Conservation (phyloP, 2,113 vertebrate genomes). For the Oriolus oriolus region DNA sequence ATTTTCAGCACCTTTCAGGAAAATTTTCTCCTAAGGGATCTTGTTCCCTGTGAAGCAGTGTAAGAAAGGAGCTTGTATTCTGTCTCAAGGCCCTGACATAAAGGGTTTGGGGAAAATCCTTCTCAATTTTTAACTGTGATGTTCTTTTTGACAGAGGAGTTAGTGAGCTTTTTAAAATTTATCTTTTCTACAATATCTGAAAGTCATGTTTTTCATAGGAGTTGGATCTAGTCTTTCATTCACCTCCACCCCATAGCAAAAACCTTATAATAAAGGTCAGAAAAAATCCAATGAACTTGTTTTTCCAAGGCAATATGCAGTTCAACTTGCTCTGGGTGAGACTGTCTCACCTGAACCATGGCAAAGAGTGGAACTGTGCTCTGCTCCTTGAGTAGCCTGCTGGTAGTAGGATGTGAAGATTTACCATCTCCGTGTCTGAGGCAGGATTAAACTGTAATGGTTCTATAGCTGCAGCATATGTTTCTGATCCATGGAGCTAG, state of each 20-base stretch:
- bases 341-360: not conserved
- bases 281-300: not conserved
- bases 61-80: not conserved
- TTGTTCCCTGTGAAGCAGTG: not conserved
- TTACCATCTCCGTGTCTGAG: not conserved
- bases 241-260: not conserved
- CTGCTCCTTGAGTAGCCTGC: not conserved
- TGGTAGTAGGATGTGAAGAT: not conserved
- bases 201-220: accelerated
- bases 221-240: not conserved
- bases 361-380: not conserved
- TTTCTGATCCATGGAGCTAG: conserved; percentile 9
- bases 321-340: not conserved
- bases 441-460: not conserved
- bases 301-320: not conserved
- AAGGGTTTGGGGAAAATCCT: not conserved
- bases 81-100: not conserved
- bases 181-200: not conserved
- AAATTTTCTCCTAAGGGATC: not conserved
- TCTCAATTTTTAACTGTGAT: not conserved
- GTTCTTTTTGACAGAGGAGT: not conserved
- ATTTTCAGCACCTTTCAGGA: not conserved
- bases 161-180: not conserved
- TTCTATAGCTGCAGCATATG: conserved; percentile 1
- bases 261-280: not conserved